Evolutionary conservation across 1,140 invertebrate species (phyloP).

Genomic region (Cydia splendana): DNA sequence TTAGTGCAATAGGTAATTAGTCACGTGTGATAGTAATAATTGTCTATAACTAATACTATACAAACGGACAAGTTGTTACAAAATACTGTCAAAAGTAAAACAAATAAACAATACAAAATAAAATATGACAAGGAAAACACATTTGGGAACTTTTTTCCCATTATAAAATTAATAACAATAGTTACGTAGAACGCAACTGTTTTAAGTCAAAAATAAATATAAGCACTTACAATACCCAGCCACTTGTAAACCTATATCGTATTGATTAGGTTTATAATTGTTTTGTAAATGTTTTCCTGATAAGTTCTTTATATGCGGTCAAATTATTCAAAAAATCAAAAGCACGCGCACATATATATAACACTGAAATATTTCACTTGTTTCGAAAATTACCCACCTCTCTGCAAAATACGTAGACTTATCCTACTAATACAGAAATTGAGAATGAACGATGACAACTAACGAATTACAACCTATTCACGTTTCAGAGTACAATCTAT

Average conservation of each 20-base stretch:
- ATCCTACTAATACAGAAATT: neutral
- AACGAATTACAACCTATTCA: constrained; percentile 35
- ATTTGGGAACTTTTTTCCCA: neutral
- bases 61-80: neutral
- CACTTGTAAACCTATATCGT: too few relatives aligned
- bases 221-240: neutral
- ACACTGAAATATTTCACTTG: too few relatives aligned
- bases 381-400: too few relatives aligned
- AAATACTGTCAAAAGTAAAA: neutral
- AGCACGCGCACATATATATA: too few relatives aligned
- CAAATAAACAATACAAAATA: neutral
- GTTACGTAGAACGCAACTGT: neutral
- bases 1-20: neutral
- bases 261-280: too few relatives aligned
- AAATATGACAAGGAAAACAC: neutral
- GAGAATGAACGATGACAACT: neutral
- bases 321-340: too few relatives aligned
- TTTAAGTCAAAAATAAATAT: neutral
- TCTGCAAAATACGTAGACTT: neutral
- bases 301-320: too few relatives aligned
- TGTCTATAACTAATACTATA: neutral
- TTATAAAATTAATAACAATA: neutral
- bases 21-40: neutral
- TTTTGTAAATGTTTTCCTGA: too few relatives aligned
- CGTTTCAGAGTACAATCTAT: constrained; percentile 80